Conservation (phyloP, 1,140 invertebrate species). For the Helicorthomorpha holstii region DNA sequence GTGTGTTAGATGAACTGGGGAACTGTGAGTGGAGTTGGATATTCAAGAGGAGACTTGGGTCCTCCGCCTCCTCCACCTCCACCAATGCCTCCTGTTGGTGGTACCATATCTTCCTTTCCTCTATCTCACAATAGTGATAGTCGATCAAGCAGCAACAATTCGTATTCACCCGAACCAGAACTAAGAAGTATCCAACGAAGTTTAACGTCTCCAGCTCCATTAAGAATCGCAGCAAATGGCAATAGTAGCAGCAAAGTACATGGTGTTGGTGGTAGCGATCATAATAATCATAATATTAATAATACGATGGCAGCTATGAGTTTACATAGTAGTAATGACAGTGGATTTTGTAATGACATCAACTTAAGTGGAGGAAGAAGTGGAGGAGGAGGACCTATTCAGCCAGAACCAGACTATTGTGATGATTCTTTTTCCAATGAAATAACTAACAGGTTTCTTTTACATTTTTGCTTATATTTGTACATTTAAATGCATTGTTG, state of each 20-base stretch:
- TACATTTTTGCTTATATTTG: not conserved
- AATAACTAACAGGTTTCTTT: not conserved
- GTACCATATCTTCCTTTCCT: slow-evolving; percentile 8
- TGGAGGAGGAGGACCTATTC: not conserved
- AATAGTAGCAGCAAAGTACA: no score
- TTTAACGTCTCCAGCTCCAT: slow-evolving; percentile 8
- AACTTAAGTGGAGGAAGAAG: not conserved
- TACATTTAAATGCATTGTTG: not conserved
- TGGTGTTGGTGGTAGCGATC: no score
- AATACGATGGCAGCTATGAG: slow-evolving; percentile 23
- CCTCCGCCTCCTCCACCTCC: slow-evolving; percentile 15
- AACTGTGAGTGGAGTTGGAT: slow-evolving; percentile 15
- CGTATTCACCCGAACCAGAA: slow-evolving; percentile 9
- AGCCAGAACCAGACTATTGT: not conserved
- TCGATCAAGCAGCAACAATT: slow-evolving; percentile 8
- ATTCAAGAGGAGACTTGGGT: not conserved
- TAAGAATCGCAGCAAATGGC: not conserved
- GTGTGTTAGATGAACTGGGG: slow-evolving; percentile 4
- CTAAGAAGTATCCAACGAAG: slow-evolving; percentile 1
- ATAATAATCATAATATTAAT: no score
- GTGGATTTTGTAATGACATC: slow-evolving; percentile 67
- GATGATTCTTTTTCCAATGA: not conserved
- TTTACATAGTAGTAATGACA: slow-evolving; percentile 69
- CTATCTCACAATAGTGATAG: slow-evolving; percentile 5
- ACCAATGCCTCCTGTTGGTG: slow-evolving; percentile 25